Conservation (phyloP, 2,888 invertebrate genomes). For the Spicauda simplicius region DNA sequence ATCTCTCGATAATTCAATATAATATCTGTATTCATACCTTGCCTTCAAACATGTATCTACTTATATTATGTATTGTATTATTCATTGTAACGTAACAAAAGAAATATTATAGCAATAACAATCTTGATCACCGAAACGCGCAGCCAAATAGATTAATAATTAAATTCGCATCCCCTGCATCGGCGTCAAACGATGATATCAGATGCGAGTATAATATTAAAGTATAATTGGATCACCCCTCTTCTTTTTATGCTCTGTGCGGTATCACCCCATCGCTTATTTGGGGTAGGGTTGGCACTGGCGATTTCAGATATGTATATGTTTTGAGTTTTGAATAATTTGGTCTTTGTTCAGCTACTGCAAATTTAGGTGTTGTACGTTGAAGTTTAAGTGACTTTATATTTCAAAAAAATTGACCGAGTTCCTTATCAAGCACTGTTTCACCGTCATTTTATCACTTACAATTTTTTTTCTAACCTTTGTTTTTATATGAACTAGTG, state of each 20-base stretch:
- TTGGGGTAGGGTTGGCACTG: constrained; percentile 53
- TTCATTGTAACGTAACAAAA: not conserved
- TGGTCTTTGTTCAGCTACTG: not conserved
- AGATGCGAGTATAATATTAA: constrained; percentile 71
- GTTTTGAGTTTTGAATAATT: too few species aligned
- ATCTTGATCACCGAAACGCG: constrained; percentile 28
- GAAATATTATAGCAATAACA: constrained; percentile 5
- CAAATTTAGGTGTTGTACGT: not conserved
- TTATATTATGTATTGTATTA: not conserved
- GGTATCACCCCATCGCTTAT: constrained; percentile 39
- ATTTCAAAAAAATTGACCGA: too few species aligned
- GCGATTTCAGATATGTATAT: not conserved
- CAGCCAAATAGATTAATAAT: constrained; percentile 61
- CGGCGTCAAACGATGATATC: constrained; percentile 59
- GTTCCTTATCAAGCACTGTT: too few species aligned
- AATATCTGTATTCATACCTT: too few species aligned
- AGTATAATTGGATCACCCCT: constrained; percentile 72
- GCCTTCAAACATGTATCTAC: too few species aligned
- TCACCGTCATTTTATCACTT: too few species aligned
- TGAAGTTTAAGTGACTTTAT: too few species aligned
- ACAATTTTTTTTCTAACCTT: too few species aligned
- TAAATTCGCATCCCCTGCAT: constrained; percentile 54
- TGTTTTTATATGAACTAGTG: too few species aligned
- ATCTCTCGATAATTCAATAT: too few species aligned
- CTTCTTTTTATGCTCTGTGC: constrained; percentile 59